Percentiles rank a stretch among this genome's conserved stretches.
Conservation (phyloP, 2,888 invertebrate genomes). For the Tupiocoris notatus region DNA sequence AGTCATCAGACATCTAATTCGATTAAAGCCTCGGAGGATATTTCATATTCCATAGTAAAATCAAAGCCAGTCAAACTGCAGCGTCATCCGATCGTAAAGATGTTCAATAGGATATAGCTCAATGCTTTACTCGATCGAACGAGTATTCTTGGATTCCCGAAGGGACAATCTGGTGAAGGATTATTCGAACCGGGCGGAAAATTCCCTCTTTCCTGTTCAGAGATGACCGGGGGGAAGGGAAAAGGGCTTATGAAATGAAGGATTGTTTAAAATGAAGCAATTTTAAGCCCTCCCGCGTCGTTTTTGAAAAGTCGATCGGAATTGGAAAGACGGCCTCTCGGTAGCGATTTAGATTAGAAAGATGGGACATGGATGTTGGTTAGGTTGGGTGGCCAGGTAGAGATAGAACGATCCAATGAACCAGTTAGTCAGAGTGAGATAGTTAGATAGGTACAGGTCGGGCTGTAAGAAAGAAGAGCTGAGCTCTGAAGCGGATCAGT, state of each 20-base stretch:
- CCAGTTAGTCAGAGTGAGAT: neutral
- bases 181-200: neutral
- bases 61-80: neutral
- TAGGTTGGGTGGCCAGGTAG: neutral
- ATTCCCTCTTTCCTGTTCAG: neutral
- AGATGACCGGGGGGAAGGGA: neutral
- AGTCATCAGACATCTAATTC: neutral
- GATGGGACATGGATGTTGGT: neutral
- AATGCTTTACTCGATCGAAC: neutral
- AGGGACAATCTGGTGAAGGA: neutral
- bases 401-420: neutral
- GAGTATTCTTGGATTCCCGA: neutral
- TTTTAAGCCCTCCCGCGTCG: slow-evolving; percentile 14
- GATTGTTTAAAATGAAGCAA: slow-evolving; percentile 7
- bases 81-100: neutral
- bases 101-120: neutral
- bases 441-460: neutral
- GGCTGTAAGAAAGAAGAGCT: neutral
- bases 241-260: slow-evolving; percentile 5
- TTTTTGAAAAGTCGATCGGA: neutral
- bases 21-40: too few species aligned
- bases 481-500: slow-evolving; percentile 27
- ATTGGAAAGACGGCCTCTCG: neutral
- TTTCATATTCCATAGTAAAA: too few species aligned
- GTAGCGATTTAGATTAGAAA: slow-evolving; percentile 2